phyloP scores from a whole-genome alignment of 2,888 invertebrate genomes.

The Phragmatobia fuliginosa region DNA sequence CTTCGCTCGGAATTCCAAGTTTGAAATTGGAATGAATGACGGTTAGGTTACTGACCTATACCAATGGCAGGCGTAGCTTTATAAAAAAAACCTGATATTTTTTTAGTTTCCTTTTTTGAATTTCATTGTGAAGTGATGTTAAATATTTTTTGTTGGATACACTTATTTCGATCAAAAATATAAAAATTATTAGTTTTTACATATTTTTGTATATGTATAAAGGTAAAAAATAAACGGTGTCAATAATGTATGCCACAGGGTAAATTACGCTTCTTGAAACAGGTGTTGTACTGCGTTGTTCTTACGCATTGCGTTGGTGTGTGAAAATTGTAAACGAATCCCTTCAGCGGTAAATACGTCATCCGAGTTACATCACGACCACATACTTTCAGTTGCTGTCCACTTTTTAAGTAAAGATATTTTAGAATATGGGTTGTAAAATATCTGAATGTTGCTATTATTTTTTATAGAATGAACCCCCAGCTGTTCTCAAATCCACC shows the following conservation, averaged over 20 bases:
- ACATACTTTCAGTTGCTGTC: neutral
- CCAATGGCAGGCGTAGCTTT: slow-evolving; percentile 56
- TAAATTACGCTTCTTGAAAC: slow-evolving; percentile 8
- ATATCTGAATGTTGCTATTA: no score
- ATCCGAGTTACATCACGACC: neutral
- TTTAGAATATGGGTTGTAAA: no score
- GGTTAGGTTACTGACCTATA: slow-evolving; percentile 83
- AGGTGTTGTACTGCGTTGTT: neutral
- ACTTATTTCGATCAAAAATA: neutral
- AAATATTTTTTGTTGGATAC: neutral
- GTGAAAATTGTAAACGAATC: neutral
- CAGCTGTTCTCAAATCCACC: no score
- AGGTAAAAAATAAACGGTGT: slow-evolving; percentile 4
- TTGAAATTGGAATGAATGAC: slow-evolving; percentile 85
- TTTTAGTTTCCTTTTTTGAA: slow-evolving; percentile 5
- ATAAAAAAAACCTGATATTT: slow-evolving; percentile 22
- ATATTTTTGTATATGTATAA: neutral
- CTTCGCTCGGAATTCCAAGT: slow-evolving; percentile 84
- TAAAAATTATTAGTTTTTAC: neutral
- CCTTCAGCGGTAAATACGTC: neutral
- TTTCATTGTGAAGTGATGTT: neutral
- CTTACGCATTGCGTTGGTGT: neutral
- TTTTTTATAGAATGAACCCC: no score
- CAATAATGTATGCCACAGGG: slow-evolving; percentile 6
- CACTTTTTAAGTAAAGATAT: neutral